Percentiles rank a stretch among this genome's conserved stretches.
These are phyloP conservation scores for Acanthurus lineatus DNA, from an alignment of 2,797 vertebrate species.

Conservation along the genomic window DNA sequence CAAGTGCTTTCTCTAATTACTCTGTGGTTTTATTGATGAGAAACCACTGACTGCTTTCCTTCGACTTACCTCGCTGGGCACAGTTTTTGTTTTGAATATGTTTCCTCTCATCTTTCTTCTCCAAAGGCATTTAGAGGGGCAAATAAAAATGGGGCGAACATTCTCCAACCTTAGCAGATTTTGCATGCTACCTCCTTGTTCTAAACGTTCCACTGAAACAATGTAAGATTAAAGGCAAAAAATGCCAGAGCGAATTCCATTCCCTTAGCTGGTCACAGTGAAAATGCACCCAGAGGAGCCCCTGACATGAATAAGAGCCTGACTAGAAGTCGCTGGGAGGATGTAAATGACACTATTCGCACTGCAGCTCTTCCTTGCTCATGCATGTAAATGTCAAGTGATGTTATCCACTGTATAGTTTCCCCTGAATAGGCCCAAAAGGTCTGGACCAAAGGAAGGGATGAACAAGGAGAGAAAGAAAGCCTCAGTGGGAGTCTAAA, in stretches of 20 bases:
- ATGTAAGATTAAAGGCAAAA: conserved; percentile 65
- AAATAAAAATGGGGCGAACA: conserved; percentile 31
- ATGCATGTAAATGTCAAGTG: conserved; percentile 83
- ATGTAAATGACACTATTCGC: conserved; percentile 77
- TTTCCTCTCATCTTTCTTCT: conserved; percentile 47
- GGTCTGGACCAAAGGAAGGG: conserved; percentile 38
- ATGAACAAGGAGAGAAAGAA: conserved; percentile 19
- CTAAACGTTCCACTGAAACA: conserved; percentile 46
- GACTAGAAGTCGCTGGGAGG: conserved; percentile 52
- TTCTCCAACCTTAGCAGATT: conserved; percentile 49
- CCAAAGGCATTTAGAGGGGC: conserved; percentile 28
- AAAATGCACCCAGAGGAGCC: conserved; percentile 68
- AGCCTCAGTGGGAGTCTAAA: conserved; percentile 39
- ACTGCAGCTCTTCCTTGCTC: conserved; percentile 55
- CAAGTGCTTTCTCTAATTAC: conserved; percentile 85
- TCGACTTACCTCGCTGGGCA: conserved; percentile 69
- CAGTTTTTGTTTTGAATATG: conserved; percentile 67
- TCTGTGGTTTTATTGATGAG: conserved; percentile 83
- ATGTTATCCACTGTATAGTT: conserved; percentile 72
- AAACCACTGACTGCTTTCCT: conserved; percentile 77
- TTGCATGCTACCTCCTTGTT: conserved; percentile 32
- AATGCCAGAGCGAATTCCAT: conserved; percentile 54
- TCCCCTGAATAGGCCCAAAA: conserved; percentile 59
- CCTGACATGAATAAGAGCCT: conserved; percentile 64
- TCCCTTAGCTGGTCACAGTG: conserved; percentile 56